Conservation (phyloP, 2,888 invertebrate genomes). For the Folsomia candida region DNA sequence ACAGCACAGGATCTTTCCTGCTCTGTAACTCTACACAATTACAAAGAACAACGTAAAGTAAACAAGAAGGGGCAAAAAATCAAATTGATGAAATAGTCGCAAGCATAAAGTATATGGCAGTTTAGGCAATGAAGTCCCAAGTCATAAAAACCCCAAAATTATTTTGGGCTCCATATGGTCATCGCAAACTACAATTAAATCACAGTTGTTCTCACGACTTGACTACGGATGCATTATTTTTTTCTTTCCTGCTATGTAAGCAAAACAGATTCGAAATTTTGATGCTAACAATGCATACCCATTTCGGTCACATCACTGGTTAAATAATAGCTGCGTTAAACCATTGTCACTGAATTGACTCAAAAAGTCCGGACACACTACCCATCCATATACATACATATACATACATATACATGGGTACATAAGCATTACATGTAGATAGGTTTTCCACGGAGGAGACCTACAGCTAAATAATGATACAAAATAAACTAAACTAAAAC, state of each 20-base stretch:
- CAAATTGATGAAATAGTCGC: too few relatives aligned
- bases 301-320: background rate
- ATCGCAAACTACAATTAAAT: slow-evolving; percentile 19
- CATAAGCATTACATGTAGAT: too few relatives aligned
- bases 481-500: background rate
- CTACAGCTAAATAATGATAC: too few relatives aligned
- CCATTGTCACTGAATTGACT: background rate
- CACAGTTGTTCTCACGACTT: slow-evolving; percentile 14
- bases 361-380: background rate
- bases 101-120: background rate
- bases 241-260: background rate
- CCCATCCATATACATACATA: too few relatives aligned
- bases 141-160: background rate
- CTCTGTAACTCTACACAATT: too few relatives aligned
- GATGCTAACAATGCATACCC: background rate
- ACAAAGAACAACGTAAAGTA: too few relatives aligned
- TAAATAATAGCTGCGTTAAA: background rate
- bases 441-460: too few relatives aligned
- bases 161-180: slow-evolving; percentile 13
- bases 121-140: background rate
- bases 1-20: too few relatives aligned
- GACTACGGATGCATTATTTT: background rate
- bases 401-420: too few relatives aligned
- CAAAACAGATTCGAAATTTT: background rate
- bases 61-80: too few relatives aligned